Evolutionary conservation across 2,888 invertebrate genomes (phyloP).

Genomic region (Dicyrtomina minuta): DNA sequence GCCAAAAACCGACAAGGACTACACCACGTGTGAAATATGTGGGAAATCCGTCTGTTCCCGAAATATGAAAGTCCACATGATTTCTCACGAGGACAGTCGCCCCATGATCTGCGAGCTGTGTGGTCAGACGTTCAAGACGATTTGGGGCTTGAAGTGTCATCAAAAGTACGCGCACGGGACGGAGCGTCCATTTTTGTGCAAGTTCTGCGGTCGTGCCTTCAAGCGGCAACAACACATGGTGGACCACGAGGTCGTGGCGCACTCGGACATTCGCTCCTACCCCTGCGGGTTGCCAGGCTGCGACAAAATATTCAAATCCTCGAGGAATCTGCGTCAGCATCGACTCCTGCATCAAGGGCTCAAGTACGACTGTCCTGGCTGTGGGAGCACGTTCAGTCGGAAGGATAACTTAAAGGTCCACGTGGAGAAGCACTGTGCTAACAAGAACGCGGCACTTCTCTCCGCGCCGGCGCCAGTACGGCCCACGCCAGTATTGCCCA

Average conservation of each 20-base stretch:
- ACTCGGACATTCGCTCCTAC: not conserved
- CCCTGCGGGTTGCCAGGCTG: not conserved
- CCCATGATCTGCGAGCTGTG: not conserved
- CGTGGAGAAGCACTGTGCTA: not conserved
- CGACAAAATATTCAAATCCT: not conserved
- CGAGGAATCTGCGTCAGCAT: not conserved
- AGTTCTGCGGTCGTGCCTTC: not conserved
- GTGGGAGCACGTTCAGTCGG: not conserved
- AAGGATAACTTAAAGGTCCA: not conserved
- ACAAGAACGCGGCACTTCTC: too few species aligned
- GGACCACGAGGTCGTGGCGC: not conserved
- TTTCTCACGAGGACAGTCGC: not conserved
- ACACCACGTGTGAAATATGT: not conserved
- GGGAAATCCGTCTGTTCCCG: not conserved
- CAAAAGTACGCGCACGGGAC: not conserved
- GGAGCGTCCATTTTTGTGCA: not conserved
- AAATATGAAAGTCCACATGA: not conserved
- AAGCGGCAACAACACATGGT: not conserved
- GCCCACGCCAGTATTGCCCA: too few species aligned
- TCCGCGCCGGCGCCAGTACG: too few species aligned
- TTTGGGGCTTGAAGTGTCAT: not conserved
- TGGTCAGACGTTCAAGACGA: not conserved
- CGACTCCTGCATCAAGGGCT: not conserved
- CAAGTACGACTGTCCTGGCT: not conserved
- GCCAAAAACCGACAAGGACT: too few species aligned